Conservation (phyloP, 2,113 vertebrate species). For the Tringa solitaria region DNA sequence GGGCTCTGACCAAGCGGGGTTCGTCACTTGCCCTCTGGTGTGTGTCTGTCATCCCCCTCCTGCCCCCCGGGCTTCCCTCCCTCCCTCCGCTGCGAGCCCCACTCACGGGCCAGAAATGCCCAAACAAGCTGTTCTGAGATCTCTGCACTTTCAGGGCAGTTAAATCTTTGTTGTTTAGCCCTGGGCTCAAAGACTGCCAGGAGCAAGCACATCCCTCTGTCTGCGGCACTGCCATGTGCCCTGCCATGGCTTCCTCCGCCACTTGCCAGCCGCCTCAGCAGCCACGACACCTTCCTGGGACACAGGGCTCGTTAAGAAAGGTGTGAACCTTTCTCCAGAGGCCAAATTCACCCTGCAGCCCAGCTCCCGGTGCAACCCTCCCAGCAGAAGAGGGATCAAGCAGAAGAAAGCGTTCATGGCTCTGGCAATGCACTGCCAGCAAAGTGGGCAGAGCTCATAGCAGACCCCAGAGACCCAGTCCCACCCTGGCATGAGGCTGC, state of each 20-base stretch:
- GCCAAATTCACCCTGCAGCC: background rate
- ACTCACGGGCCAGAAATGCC: rapidly evolving
- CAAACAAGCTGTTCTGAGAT: background rate
- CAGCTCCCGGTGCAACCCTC: rapidly evolving
- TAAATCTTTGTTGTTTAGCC: background rate
- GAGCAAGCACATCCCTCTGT: background rate
- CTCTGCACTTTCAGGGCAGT: background rate
- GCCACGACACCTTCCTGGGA: background rate
- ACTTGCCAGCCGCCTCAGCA: background rate
- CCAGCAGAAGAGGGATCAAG: background rate
- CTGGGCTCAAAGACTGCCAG: no score
- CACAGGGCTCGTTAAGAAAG: background rate
- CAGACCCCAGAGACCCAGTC: rapidly evolving
- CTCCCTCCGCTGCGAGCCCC: background rate
- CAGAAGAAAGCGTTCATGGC: background rate
- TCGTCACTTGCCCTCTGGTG: rapidly evolving
- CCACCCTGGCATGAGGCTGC: rapidly evolving
- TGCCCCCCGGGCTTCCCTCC: background rate
- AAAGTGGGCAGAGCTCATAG: background rate
- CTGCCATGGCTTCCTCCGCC: rapidly evolving
- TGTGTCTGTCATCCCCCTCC: no score
- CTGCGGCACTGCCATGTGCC: background rate
- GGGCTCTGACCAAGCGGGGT: rapidly evolving
- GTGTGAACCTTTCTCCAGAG: background rate
- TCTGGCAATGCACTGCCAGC: background rate